phyloP scores from a whole-genome alignment of 2,797 vertebrate species.

The Sebastes nivosus region DNA sequence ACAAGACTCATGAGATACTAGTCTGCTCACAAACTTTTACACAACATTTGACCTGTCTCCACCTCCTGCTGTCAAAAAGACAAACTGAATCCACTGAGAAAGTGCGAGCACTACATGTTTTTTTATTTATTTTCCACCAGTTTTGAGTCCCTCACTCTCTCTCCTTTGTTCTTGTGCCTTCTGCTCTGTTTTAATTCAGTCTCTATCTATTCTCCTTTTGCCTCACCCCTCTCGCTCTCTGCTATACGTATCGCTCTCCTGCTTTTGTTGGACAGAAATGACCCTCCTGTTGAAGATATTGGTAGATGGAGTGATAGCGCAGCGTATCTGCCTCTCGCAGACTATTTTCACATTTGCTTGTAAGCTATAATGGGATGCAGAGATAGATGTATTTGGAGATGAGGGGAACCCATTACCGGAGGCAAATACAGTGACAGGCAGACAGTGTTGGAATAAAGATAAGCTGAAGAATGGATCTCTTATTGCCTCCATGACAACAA shows the following conservation, averaged over 20 bases:
- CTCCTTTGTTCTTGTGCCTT: background rate
- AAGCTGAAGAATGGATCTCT: conserved; percentile 34
- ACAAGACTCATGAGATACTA: background rate
- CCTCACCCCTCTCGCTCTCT: background rate
- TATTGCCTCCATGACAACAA: conserved; percentile 17
- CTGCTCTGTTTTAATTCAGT: conserved; percentile 20
- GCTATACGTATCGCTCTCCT: conserved; percentile 4
- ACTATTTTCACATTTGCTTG: conserved; percentile 24
- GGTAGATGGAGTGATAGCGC: conserved; percentile 21
- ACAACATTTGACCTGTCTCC: background rate
- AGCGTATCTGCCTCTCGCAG: conserved; percentile 28
- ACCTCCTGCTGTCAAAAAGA: background rate
- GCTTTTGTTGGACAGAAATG: conserved; percentile 43
- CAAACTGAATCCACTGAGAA: background rate
- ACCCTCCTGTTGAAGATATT: conserved; percentile 26
- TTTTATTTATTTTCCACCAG: background rate
- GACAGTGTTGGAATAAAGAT: conserved; percentile 39
- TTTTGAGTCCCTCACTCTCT: background rate
- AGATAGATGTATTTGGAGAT: conserved; percentile 52
- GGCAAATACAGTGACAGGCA: conserved; percentile 26
- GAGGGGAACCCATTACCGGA: conserved; percentile 31
- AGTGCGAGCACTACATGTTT: background rate
- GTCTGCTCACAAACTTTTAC: background rate
- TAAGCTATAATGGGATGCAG: conserved; percentile 28
- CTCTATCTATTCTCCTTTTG: background rate